Base-by-base conservation (phyloP, 2,888 invertebrate genomes). In the Sicus ferrugineus region DNA sequence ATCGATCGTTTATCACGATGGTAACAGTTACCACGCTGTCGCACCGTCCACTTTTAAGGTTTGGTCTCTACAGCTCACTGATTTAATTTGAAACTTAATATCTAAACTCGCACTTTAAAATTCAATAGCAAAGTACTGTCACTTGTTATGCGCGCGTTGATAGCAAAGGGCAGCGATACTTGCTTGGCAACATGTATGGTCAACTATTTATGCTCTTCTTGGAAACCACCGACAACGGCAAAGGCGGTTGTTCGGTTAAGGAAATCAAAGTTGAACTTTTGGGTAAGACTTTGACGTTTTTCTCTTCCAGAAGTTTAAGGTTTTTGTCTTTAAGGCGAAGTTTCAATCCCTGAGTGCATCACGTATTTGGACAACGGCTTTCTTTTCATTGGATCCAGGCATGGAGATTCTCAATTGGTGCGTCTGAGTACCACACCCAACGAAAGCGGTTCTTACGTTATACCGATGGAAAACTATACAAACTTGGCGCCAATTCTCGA, bases 341-440 rank as follows among this genome's bases (percentile, higher is more conserved):
- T 95, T 67, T 94, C 94, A 5, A 96, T 97, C 72, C 97, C 99
- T 0, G 98, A 98, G 84, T 97, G 97, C 81, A 93, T 99, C 82
- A 97, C 97, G 0, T 99, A 99, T 85, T 87, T 99, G 73, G 99
- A 99, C 86, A 99, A 99, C 85, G 97, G 98, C 11, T 98, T 99
- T 9, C 92, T 99, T 30, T 99, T 94, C 82, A 90, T 99, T 76
- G 99, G 98, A 0, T 98, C 98, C 0, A 90, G 97, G 16, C 89
- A 98, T 65, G 99, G 99, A 0, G 99, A 99, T 85, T 98, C 97
- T 0, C 98, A 98, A 74, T 87, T 99, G 5, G 93, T 99, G 7
- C 92, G 95, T 79, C 87, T 98, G 68, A 94, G 94, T 75, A 91
- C 93, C 0, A 90, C 92, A 72, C 88, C 93, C 0, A 95, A 97